Percentiles rank a stretch among this genome's conserved stretches.
Conservation (phyloP, 2,888 invertebrate species). For the Formica aserva region DNA sequence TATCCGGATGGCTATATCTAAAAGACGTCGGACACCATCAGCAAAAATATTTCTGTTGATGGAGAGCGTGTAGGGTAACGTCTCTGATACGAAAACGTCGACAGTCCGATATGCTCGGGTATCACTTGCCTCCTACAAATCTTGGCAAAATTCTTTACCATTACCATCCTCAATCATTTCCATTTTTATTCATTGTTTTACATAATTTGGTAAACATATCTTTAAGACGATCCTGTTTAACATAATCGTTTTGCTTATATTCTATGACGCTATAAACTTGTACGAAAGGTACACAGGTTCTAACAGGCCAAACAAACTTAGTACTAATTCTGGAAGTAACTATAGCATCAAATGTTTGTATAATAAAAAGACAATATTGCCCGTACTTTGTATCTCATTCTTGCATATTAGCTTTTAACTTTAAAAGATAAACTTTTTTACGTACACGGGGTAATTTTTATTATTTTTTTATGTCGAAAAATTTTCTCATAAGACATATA, state of each 20-base stretch:
- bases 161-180: not conserved
- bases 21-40: not conserved
- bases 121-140: not conserved
- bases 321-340: slow-evolving; percentile 7
- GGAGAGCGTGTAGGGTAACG: not conserved
- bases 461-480: not conserved
- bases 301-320: not conserved
- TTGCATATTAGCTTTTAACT: not conserved
- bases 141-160: not conserved
- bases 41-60: slow-evolving; percentile 16
- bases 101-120: not conserved
- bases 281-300: not conserved
- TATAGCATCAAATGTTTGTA: not conserved
- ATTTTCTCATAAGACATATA: not conserved
- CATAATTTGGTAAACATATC: not conserved
- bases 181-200: not conserved
- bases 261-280: not conserved
- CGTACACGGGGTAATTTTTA: not conserved
- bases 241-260: not conserved
- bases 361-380: not conserved
- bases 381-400: not conserved
- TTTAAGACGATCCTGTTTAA: slow-evolving; percentile 15
- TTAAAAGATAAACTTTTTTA: not conserved
- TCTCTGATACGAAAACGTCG: not conserved
- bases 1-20: not conserved